phyloP scores from a whole-genome alignment of 2,888 invertebrate species.

The Sabellastarte sp. region DNA sequence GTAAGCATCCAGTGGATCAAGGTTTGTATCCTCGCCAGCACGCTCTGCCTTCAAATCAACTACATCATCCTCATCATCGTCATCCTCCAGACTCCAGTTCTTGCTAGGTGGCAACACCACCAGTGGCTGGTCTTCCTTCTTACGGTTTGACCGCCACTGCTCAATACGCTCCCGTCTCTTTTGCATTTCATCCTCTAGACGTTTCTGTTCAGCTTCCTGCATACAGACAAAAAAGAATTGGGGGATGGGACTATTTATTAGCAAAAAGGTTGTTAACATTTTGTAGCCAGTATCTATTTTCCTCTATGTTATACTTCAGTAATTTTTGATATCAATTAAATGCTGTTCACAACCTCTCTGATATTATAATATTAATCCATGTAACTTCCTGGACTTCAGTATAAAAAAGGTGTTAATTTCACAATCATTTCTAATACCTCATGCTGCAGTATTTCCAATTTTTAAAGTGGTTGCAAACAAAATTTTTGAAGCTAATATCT shows the following conservation, averaged over 20 bases:
- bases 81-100: slow-evolving; percentile 95
- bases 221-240: too few species aligned
- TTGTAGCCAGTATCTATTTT: too few species aligned
- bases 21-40: slow-evolving; percentile 34
- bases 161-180: slow-evolving; percentile 93
- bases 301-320: too few species aligned
- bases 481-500: too few species aligned
- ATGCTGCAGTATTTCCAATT: too few species aligned
- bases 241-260: too few species aligned
- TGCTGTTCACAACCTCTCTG: too few species aligned
- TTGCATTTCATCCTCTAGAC: slow-evolving; percentile 89
- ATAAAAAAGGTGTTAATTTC: too few species aligned
- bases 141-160: slow-evolving; percentile 90
- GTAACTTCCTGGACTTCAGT: too few species aligned
- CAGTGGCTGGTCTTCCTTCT: slow-evolving; percentile 73
- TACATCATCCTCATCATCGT: slow-evolving; percentile 75
- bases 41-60: slow-evolving; percentile 61
- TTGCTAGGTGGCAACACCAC: slow-evolving; percentile 62
- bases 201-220: slow-evolving; percentile 57
- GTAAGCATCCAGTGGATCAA: slow-evolving; percentile 93
- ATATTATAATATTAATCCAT: background rate
- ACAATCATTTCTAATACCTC: too few species aligned
- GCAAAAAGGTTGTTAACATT: too few species aligned
- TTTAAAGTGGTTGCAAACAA: too few species aligned
- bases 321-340: background rate